phyloP scores from a whole-genome alignment of 2,797 vertebrate genomes.

The Acanthurus tractus region DNA sequence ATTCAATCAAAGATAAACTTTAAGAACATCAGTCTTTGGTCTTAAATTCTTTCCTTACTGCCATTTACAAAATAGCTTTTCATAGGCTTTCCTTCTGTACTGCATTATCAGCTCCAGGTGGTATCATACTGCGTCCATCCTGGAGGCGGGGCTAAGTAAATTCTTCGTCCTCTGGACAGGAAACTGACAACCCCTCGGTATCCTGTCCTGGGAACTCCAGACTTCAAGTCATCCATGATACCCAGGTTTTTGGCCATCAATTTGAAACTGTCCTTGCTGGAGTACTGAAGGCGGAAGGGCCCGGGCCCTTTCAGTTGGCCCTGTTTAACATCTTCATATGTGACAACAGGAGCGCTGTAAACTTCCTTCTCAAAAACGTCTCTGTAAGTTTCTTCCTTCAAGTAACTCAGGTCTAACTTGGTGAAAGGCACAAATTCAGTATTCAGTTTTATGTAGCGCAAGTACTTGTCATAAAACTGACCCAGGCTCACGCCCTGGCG shows the following conservation, averaged over 20 bases:
- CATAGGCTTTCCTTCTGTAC: not conserved
- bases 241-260: constrained; percentile 91
- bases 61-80: constrained; percentile 28
- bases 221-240: constrained; percentile 96
- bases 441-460: constrained; percentile 94
- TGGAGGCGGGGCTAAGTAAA: constrained; percentile 90
- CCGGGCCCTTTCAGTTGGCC: constrained; percentile 80
- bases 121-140: constrained; percentile 92
- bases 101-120: constrained; percentile 89
- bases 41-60: constrained; percentile 37
- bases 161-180: constrained; percentile 88
- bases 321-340: constrained; percentile 88
- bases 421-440: constrained; percentile 93
- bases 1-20: constrained; percentile 32
- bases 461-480: constrained; percentile 95
- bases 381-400: constrained; percentile 87
- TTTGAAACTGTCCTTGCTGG: constrained; percentile 91
- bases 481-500: constrained; percentile 95
- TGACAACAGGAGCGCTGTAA: constrained; percentile 86
- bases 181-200: constrained; percentile 94
- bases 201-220: constrained; percentile 92
- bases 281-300: constrained; percentile 90
- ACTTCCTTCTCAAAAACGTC: constrained; percentile 84
- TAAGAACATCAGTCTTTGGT: constrained; percentile 66
- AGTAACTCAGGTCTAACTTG: constrained; percentile 89